phyloP scores from a whole-genome alignment of 1,140 invertebrate genomes.

The Drosophila punjabiensis region DNA sequence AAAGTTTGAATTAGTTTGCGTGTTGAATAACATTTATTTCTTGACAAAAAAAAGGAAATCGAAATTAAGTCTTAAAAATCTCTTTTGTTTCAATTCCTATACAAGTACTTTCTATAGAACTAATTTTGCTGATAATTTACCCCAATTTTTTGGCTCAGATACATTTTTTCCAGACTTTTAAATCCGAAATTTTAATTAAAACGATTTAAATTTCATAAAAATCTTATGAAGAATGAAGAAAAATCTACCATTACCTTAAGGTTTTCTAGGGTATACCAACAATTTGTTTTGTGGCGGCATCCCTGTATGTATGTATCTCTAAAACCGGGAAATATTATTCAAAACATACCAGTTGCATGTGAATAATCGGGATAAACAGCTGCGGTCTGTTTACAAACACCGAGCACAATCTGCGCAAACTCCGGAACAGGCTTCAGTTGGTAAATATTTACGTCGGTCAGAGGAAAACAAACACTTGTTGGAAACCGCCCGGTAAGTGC shows the following conservation, averaged over 20 bases:
- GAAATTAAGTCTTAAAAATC: too few species aligned
- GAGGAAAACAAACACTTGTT: constrained; percentile 80
- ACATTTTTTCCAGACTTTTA: neutral
- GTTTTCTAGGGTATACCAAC: neutral
- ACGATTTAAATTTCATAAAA: neutral
- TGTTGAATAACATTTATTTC: neutral
- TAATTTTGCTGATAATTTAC: neutral
- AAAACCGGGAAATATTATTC: constrained; percentile 12
- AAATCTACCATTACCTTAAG: neutral
- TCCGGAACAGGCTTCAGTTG: constrained; percentile 25
- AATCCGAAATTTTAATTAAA: neutral
- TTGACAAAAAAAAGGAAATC: neutral
- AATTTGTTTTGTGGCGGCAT: too few species aligned
- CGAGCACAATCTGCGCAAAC: constrained; percentile 65
- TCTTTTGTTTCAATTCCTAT: neutral
- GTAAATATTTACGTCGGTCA: constrained; percentile 70
- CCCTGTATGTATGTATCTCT: neutral
- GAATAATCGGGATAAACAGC: constrained; percentile 34
- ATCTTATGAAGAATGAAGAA: neutral
- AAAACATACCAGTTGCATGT: constrained; percentile 49
- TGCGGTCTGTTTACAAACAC: constrained; percentile 66
- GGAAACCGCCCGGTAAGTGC: constrained; percentile 39
- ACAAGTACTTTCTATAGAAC: neutral
- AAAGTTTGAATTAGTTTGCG: neutral
- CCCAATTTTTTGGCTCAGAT: neutral